Conservation (phyloP, 2,797 vertebrate genomes). For the Varecia variegata region DNA sequence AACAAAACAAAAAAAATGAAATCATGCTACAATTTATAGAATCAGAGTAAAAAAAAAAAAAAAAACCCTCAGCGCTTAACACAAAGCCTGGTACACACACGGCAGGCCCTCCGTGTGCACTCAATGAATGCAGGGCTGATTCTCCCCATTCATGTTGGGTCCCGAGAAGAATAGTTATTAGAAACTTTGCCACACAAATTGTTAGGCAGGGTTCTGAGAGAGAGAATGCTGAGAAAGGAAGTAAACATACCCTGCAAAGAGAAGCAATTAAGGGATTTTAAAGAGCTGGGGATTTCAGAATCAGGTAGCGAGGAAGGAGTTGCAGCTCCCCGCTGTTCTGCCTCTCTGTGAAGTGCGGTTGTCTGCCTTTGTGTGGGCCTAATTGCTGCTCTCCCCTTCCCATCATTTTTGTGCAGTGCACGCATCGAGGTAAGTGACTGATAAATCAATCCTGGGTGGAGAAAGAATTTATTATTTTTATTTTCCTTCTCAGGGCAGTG, state of each 20-base stretch:
- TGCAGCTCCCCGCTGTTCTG: neutral
- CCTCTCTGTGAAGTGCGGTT: slow-evolving; percentile 45
- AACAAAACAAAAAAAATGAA: neutral
- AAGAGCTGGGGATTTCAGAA: slow-evolving; percentile 42
- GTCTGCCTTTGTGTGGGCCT: slow-evolving; percentile 7
- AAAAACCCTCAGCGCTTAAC: neutral
- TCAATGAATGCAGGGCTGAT: neutral
- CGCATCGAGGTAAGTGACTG: neutral
- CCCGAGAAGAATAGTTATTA: neutral
- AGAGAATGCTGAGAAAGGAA: slow-evolving; percentile 5
- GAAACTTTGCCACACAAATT: neutral
- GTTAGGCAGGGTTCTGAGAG: neutral
- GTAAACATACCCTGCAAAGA: slow-evolving; percentile 36
- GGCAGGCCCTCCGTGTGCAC: neutral
- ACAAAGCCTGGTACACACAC: neutral
- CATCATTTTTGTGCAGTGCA: neutral
- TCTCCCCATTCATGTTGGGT: neutral
- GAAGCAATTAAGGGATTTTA: slow-evolving; percentile 39
- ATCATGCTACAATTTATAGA: neutral
- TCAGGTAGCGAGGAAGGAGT: slow-evolving; percentile 17
- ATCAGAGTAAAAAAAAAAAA: neutral
- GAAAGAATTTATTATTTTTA: slow-evolving; percentile 36
- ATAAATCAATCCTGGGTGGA: slow-evolving; percentile 22
- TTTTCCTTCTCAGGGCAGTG: slow-evolving; percentile 38
- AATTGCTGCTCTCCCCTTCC: neutral